phyloP scores from a whole-genome alignment of 2,113 vertebrate genomes.

The Suricata suricatta region DNA sequence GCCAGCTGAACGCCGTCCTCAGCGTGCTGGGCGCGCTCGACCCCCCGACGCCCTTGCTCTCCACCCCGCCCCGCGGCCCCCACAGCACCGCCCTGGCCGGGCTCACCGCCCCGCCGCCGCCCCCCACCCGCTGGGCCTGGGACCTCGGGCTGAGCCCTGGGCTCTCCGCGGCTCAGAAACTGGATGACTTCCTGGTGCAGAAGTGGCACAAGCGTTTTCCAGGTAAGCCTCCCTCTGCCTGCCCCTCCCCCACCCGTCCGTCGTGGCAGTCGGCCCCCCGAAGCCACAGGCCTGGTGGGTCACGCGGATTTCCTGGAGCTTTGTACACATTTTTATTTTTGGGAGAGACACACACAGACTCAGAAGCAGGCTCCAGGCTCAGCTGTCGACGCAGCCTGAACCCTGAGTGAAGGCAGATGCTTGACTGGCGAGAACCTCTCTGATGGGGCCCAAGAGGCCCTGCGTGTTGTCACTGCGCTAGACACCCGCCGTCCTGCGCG shows the following conservation, averaged over 20 bases:
- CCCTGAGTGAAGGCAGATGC: too few species aligned
- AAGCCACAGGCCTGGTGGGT: neutral
- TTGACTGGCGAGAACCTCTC: neutral
- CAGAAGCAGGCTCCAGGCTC: too few species aligned
- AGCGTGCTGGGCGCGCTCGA: conserved; percentile 84
- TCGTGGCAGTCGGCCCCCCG: neutral
- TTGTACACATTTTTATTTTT: too few species aligned
- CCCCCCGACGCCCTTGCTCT: conserved; percentile 36
- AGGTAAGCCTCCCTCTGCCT: conserved; percentile 79
- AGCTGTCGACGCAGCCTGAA: too few species aligned
- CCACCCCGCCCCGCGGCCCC: neutral
- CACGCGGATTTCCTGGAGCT: neutral
- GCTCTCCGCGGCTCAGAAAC: conserved; percentile 58
- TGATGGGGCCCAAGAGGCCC: neutral
- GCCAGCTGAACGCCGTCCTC: conserved; percentile 89
- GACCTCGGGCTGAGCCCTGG: neutral
- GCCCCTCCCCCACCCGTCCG: fast-evolving
- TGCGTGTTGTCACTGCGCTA: fast-evolving
- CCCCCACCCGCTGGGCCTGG: conserved; percentile 81
- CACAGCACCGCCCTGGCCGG: neutral
- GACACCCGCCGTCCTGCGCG: neutral
- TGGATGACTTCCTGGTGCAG: conserved; percentile 85
- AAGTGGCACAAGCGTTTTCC: conserved; percentile 91
- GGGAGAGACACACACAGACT: too few species aligned
- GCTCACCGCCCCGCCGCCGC: neutral